Conservation (phyloP, 2,888 invertebrate species). For the Meloe dianella region DNA sequence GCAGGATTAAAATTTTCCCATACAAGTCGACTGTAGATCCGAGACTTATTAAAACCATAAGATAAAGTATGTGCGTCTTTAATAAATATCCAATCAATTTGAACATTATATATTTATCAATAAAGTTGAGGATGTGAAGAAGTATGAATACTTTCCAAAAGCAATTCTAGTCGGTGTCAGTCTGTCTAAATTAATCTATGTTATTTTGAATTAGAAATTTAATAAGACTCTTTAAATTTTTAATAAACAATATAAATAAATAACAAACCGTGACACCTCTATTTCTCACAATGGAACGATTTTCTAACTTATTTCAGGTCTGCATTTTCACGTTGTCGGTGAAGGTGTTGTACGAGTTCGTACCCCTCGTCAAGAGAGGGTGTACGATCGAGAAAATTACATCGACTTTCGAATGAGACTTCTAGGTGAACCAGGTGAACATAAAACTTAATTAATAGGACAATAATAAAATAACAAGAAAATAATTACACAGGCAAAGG, state of each 20-base stretch:
- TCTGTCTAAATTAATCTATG: too few species aligned
- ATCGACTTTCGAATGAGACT: conserved; percentile 94
- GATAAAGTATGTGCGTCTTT: too few species aligned
- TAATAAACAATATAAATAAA: neutral
- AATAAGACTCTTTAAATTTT: too few species aligned
- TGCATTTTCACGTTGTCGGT: conserved; percentile 93
- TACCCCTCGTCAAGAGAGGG: conserved; percentile 81
- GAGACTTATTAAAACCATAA: too few species aligned
- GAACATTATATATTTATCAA: too few species aligned
- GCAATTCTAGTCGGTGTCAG: too few species aligned
- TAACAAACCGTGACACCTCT: neutral
- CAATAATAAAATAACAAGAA: neutral
- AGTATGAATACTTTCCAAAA: too few species aligned
- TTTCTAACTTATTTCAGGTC: conserved; percentile 64
- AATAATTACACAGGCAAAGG: conserved; percentile 69
- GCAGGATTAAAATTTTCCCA: too few species aligned
- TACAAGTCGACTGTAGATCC: too few species aligned
- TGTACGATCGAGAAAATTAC: conserved; percentile 91
- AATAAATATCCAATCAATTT: too few species aligned
- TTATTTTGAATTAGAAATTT: too few species aligned
- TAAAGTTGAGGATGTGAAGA: too few species aligned
- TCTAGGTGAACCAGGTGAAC: conserved; percentile 83
- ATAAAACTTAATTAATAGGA: neutral
- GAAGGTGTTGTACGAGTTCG: conserved; percentile 91
- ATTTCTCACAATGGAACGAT: neutral